These are phyloP conservation scores for Congeria kusceri DNA, from an alignment of 2,888 invertebrate genomes.

Conservation along the genomic window DNA sequence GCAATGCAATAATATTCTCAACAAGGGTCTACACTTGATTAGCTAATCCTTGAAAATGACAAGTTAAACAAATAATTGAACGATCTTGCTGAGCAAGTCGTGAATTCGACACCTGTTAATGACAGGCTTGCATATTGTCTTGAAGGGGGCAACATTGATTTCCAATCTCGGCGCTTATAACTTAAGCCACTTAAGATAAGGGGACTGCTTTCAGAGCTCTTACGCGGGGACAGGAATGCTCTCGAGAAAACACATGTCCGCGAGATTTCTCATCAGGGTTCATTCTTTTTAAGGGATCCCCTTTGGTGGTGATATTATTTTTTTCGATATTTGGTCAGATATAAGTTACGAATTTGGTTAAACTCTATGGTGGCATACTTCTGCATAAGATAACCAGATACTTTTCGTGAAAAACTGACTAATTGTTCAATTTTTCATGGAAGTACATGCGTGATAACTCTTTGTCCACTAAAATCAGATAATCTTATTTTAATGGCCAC, in stretches of 20 bases:
- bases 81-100: constrained; percentile 48
- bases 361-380: too few relatives aligned
- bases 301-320: too few relatives aligned
- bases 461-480: too few relatives aligned
- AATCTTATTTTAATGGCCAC: too few relatives aligned
- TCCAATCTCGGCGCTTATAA: constrained; percentile 43
- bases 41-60: constrained; percentile 47
- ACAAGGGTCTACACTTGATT: constrained; percentile 27
- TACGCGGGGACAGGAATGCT: constrained; percentile 1
- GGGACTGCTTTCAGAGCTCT: constrained; percentile 22
- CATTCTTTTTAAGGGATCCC: too few relatives aligned
- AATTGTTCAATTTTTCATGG: too few relatives aligned
- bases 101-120: constrained; percentile 61
- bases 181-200: constrained; percentile 54
- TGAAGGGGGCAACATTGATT: constrained; percentile 56
- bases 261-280: neutral
- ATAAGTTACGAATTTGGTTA: too few relatives aligned
- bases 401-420: too few relatives aligned
- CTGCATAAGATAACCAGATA: too few relatives aligned
- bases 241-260: constrained; percentile 7
- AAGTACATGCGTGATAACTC: too few relatives aligned
- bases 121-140: constrained; percentile 49
- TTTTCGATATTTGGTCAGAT: too few relatives aligned
- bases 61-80: constrained; percentile 61
- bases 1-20: constrained; percentile 24